phyloP scores from a whole-genome alignment of 2,797 vertebrate species.

The Myripristis murdjan region DNA sequence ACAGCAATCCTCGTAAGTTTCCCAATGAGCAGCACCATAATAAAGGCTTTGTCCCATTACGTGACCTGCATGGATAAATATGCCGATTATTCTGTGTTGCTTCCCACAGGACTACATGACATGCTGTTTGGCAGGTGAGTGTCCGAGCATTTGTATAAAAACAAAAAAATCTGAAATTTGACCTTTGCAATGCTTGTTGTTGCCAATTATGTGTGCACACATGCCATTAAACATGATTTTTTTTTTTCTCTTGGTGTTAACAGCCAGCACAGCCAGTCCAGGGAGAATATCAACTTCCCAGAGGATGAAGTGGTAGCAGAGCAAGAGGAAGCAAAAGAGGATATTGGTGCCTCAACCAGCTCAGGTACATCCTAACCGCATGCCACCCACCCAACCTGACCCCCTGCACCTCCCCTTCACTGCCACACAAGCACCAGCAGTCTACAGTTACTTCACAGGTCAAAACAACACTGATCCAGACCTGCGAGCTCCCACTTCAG shows the following conservation, averaged over 20 bases:
- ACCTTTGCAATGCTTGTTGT: neutral
- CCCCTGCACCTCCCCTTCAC: too few relatives aligned
- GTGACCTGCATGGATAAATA: slow-evolving; percentile 7
- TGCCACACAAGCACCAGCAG: too few relatives aligned
- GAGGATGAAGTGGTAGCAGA: slow-evolving; percentile 83
- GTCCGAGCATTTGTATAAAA: too few relatives aligned
- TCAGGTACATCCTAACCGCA: slow-evolving; percentile 65
- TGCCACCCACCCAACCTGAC: neutral
- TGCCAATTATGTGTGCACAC: neutral
- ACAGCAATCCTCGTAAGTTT: slow-evolving; percentile 89
- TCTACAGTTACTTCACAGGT: too few relatives aligned
- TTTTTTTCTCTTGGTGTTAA: slow-evolving; percentile 26
- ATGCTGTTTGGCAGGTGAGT: slow-evolving; percentile 91
- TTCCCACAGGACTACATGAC: slow-evolving; percentile 86
- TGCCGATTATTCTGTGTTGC: slow-evolving; percentile 17
- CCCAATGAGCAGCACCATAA: neutral
- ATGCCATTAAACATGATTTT: too few relatives aligned
- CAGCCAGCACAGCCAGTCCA: slow-evolving; percentile 83
- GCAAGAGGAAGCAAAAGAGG: slow-evolving; percentile 61
- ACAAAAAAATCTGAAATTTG: neutral
- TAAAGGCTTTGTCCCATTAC: neutral
- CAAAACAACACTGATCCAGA: too few relatives aligned
- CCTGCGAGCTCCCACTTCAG: too few relatives aligned
- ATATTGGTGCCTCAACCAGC: slow-evolving; percentile 57
- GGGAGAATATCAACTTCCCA: slow-evolving; percentile 85